These are phyloP conservation scores for Listrodromus nycthemerus DNA, from an alignment of 2,888 invertebrate genomes.

Conservation along the genomic window DNA sequence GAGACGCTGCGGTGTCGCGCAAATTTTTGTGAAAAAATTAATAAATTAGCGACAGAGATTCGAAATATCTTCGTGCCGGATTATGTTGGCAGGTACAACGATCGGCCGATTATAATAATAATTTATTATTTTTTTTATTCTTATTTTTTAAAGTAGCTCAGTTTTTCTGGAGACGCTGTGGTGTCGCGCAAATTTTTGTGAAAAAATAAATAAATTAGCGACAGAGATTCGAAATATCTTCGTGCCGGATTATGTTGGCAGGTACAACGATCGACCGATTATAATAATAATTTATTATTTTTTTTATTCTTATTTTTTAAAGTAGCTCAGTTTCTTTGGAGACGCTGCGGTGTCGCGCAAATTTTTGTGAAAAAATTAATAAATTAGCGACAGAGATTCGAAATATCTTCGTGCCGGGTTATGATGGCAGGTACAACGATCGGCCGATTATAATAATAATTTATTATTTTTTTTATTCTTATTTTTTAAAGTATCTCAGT, in stretches of 20 bases:
- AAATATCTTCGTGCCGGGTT: conserved; percentile 92
- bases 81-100: conserved; percentile 79
- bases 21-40: too few relatives aligned
- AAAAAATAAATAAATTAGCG: too few relatives aligned
- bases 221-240: conserved; percentile 97
- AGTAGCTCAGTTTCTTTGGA: neutral
- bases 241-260: conserved; percentile 87
- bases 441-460: neutral
- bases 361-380: too few relatives aligned
- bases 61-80: conserved; percentile 95
- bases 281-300: neutral
- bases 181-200: too few relatives aligned
- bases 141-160: neutral
- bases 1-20: neutral
- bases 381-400: too few relatives aligned
- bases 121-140: neutral
- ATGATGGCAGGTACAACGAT: conserved; percentile 78
- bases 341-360: too few relatives aligned
- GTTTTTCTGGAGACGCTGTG: neutral
- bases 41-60: too few relatives aligned
- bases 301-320: neutral
- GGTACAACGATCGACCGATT: conserved; percentile 71
- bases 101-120: neutral
- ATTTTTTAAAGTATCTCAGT: neutral
- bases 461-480: neutral